Evolutionary conservation across 2,113 vertebrate genomes (phyloP).

Genomic region (Procapra przewalskii): DNA sequence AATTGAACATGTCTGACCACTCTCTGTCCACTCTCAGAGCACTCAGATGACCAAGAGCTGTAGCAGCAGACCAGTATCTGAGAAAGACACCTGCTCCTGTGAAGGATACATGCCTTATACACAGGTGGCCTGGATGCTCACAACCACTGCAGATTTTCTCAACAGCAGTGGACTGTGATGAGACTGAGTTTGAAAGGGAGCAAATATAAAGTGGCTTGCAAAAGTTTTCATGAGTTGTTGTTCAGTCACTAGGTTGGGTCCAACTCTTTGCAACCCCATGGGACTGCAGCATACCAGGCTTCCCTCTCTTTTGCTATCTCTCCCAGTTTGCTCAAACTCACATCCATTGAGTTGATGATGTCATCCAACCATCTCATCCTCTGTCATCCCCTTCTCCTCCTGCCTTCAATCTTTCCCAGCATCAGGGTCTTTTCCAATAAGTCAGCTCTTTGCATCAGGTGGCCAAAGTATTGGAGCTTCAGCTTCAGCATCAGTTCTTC

Average conservation of each 20-base stretch:
- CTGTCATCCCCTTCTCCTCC: not conserved
- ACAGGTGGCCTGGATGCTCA: rapidly evolving
- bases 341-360: not conserved
- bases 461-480: not conserved
- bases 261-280: not conserved
- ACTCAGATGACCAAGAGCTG: not conserved
- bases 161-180: not conserved
- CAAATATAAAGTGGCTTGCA: not conserved
- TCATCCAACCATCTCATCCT: not conserved
- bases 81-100: not conserved
- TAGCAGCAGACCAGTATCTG: not conserved
- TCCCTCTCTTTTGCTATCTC: not conserved
- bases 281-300: not conserved
- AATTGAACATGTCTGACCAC: not conserved
- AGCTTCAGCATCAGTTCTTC: not conserved
- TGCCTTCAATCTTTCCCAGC: not conserved
- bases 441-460: not conserved
- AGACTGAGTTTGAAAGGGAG: not conserved
- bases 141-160: not conserved
- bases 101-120: not conserved
- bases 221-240: not conserved
- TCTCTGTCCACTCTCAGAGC: not conserved
- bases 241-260: not conserved
- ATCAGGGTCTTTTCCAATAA: not conserved
- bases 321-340: not conserved